These are phyloP conservation scores for Leptosomus discolor DNA, from an alignment of 2,113 vertebrate genomes.

Conservation along the genomic window DNA sequence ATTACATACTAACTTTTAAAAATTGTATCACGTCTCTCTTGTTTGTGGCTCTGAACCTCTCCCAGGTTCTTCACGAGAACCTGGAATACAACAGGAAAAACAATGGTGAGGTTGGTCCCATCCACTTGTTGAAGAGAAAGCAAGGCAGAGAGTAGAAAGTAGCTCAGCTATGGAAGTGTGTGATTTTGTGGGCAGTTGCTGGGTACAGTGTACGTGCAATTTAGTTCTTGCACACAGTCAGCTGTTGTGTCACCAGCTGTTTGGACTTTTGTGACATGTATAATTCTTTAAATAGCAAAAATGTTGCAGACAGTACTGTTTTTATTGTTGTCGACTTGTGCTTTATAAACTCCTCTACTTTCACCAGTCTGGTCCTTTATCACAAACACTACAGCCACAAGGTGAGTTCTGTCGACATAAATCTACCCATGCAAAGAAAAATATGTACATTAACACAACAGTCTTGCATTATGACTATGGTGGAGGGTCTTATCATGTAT, in stretches of 20 bases:
- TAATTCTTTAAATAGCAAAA: not conserved
- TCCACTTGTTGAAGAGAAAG: not conserved
- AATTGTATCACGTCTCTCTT: not conserved
- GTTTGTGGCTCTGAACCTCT: not conserved
- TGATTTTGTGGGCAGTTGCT: not conserved
- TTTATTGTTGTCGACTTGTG: not conserved
- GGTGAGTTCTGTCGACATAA: not conserved
- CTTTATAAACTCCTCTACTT: not conserved
- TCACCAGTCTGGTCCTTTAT: not conserved
- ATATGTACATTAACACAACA: not conserved
- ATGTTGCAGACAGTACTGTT: not conserved
- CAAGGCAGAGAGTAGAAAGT: not conserved
- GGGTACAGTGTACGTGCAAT: not conserved
- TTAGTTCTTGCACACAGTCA: not conserved
- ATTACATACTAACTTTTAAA: not conserved
- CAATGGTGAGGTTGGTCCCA: not conserved
- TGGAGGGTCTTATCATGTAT: not conserved
- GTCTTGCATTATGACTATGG: not conserved
- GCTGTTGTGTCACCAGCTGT: not conserved
- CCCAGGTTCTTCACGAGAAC: not conserved
- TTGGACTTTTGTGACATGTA: not conserved
- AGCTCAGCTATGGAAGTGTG: not conserved
- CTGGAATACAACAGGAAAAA: not conserved
- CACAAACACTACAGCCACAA: not conserved
- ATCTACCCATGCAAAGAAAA: not conserved